These are phyloP conservation scores for Enteromius mattozi DNA, from an alignment of 2,797 vertebrate genomes.

Conservation along the genomic window DNA sequence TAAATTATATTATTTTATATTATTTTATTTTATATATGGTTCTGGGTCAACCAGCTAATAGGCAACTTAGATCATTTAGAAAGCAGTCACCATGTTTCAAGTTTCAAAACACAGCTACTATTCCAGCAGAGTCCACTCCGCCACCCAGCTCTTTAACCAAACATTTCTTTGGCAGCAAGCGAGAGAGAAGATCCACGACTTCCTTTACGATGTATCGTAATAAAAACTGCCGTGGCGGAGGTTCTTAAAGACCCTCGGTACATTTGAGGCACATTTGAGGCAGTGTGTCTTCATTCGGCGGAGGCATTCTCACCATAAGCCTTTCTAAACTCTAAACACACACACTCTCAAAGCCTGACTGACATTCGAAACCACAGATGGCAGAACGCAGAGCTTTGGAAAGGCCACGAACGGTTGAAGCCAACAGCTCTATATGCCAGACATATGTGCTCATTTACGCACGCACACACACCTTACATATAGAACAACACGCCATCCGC, in stretches of 20 bases:
- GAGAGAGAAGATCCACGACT: constrained; percentile 31
- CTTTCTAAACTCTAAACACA: constrained; percentile 50
- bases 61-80: background rate
- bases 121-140: constrained; percentile 7
- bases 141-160: constrained; percentile 29
- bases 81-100: constrained; percentile 8
- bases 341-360: constrained; percentile 43
- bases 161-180: constrained; percentile 22
- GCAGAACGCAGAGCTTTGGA: constrained; percentile 34
- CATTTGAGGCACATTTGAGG: constrained; percentile 44
- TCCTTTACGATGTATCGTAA: constrained; percentile 20
- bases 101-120: constrained; percentile 9
- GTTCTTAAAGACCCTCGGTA: constrained; percentile 21
- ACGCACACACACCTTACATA: constrained; percentile 46
- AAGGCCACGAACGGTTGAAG: constrained; percentile 27
- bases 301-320: constrained; percentile 45
- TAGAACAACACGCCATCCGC: constrained; percentile 43
- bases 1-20: background rate
- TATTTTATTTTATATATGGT: background rate
- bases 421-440: constrained; percentile 48
- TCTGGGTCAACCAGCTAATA: background rate
- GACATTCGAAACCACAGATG: constrained; percentile 52
- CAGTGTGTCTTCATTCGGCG: constrained; percentile 27
- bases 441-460: constrained; percentile 48
- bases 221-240: constrained; percentile 5